Conservation (phyloP, 2,113 vertebrate species). For the Agelaius phoeniceus region DNA sequence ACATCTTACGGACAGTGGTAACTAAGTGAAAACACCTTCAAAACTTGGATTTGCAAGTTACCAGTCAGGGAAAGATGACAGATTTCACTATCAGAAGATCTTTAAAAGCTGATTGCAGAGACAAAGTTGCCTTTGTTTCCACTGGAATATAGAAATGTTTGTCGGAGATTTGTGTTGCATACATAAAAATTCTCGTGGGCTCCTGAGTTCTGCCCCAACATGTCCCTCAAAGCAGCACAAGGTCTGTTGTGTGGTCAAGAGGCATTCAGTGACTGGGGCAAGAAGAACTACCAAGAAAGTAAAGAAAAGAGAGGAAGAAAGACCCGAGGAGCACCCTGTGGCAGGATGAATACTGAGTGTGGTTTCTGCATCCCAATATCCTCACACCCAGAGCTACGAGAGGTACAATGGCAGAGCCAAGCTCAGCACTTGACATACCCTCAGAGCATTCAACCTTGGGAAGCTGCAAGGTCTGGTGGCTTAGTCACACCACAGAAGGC, state of each 20-base stretch:
- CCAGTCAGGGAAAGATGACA: not conserved
- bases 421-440: not conserved
- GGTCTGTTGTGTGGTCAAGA: not conserved
- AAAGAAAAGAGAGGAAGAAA: not conserved
- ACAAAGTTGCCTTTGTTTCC: not conserved
- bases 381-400: not conserved
- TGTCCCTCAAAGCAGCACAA: not conserved
- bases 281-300: not conserved
- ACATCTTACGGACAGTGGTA: not conserved
- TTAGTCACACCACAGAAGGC: not conserved
- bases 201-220: not conserved
- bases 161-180: not conserved
- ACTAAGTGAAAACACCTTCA: not conserved
- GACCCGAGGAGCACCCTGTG: not conserved
- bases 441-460: not conserved
- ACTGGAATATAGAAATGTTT: not conserved
- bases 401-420: not conserved
- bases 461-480: not conserved
- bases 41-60: not conserved
- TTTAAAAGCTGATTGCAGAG: not conserved
- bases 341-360: accelerated
- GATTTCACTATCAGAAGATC: not conserved
- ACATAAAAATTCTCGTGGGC: not conserved
- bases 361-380: not conserved
- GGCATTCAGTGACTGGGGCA: not conserved